Evolutionary conservation across 2,888 invertebrate species (phyloP).

Genomic region (Drosophila fulvimacula): DNA sequence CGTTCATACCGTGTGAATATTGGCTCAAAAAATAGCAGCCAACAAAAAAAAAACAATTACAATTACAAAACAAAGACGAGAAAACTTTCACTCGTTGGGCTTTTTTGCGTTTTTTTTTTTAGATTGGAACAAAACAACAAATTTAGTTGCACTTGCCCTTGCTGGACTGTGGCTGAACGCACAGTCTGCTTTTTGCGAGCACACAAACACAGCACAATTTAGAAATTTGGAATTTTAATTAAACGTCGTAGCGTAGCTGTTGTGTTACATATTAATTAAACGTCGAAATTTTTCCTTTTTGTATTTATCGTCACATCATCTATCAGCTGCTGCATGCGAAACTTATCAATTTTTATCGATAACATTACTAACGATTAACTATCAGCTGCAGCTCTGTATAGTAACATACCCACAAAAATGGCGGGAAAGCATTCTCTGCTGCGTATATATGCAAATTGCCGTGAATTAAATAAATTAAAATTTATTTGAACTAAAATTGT

Average conservation of each 20-base stretch:
- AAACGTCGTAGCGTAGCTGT: conserved; percentile 56
- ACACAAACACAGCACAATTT: conserved; percentile 54
- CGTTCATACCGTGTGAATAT: conserved; percentile 47
- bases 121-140: conserved; percentile 30
- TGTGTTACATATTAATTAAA: conserved; percentile 64
- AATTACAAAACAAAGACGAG: conserved; percentile 76
- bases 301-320: conserved; percentile 72
- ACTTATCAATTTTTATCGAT: conserved; percentile 46
- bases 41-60: conserved; percentile 60
- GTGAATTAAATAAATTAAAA: neutral
- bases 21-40: conserved; percentile 53
- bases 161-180: conserved; percentile 46
- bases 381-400: conserved; percentile 25
- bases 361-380: conserved; percentile 20
- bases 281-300: conserved; percentile 58
- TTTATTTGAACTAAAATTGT: conserved; percentile 35
- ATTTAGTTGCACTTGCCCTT: conserved; percentile 53
- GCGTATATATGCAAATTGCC: neutral
- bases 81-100: conserved; percentile 71
- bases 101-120: conserved; percentile 32
- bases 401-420: conserved; percentile 30
- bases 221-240: conserved; percentile 69
- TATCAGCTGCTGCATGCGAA: conserved; percentile 63
- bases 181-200: conserved; percentile 45
- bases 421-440: conserved; percentile 25